Base-by-base conservation (phyloP, 1,140 invertebrate genomes). In the Drosophila suzukii region DNA sequence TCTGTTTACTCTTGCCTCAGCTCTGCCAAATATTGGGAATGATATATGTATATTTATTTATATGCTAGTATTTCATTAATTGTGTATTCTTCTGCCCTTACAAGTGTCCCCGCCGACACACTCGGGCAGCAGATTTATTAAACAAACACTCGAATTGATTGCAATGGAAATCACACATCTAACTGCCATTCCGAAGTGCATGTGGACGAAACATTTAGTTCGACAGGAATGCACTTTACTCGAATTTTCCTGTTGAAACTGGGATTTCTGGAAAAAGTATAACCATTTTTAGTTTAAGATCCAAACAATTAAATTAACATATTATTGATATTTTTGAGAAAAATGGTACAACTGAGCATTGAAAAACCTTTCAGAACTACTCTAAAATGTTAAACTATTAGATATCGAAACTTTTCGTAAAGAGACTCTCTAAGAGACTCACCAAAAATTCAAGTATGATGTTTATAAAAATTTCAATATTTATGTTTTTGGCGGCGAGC, bases 31-130 rank as follows among this genome's bases (percentile, higher is more conserved):
- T 70, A 75, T 62, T 59, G 63, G 27, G 54, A 54, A 41, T 44
- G 54, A 63, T 50, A 75, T 66, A 44, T 47, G 15, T 62, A 51
- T 59, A 36, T 60, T 57, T 67, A 56, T 81, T 57, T 51, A 36
- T 57, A 65, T 62, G 71, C 43, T 39, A 71, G 63, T 36, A 57
- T 71, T 81, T 81, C 43, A 72, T 50, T 73, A 61, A 68, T 62
- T 71, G 57, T 63, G 67, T 55, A 49, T 77, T 78, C 54, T 39
- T 46, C 53, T 61, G 47, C 30, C 32, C 20, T 20, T 32, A 12
- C 50, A 57, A 54, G 50, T 47, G 49, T 32, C 50, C 24, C 20
- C 3, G 39, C 46, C 63, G 36, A 20, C 46, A 5, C 36, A 24
- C 24, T n/a, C 27, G 46, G 11, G 6, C 65, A 20, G 36, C 36